These are phyloP conservation scores for Pangasianodon gigas DNA, from an alignment of 2,113 vertebrate genomes.

Conservation along the genomic window DNA sequence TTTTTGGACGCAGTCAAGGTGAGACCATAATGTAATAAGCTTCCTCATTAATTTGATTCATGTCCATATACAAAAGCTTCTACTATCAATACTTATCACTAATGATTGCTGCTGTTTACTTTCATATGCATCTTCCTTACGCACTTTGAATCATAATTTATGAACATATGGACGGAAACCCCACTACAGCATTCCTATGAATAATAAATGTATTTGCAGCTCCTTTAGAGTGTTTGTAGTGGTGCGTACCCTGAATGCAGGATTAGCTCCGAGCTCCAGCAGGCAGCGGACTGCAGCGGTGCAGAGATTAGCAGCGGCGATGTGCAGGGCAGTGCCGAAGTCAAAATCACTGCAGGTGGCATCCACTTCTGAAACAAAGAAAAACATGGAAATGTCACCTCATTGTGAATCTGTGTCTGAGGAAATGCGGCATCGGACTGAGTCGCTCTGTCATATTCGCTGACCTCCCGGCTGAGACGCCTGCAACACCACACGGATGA, in stretches of 20 bases:
- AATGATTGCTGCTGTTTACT: background rate
- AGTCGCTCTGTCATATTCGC: conserved; percentile 28
- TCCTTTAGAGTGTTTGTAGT: background rate
- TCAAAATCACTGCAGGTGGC: conserved; percentile 97
- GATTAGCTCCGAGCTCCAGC: conserved; percentile 91
- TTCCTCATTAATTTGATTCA: background rate
- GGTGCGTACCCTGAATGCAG: conserved; percentile 88
- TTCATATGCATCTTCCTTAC: too few species aligned
- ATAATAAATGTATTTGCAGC: background rate
- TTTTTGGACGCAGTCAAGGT: background rate
- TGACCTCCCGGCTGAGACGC: conserved; percentile 88
- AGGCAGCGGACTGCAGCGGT: conserved; percentile 86
- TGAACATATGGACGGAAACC: background rate
- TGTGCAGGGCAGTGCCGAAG: conserved; percentile 95
- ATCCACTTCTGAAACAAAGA: conserved; percentile 82
- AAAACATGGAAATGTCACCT: background rate
- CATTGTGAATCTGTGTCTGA: background rate
- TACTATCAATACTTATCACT: background rate
- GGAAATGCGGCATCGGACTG: background rate
- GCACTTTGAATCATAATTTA: background rate
- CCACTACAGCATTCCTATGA: background rate
- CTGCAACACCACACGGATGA: conserved; percentile 87
- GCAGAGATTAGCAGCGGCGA: conserved; percentile 93
- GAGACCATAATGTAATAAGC: background rate
- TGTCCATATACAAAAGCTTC: background rate